Conservation (phyloP, 2,797 vertebrate genomes). For the Limosa lapponica region DNA sequence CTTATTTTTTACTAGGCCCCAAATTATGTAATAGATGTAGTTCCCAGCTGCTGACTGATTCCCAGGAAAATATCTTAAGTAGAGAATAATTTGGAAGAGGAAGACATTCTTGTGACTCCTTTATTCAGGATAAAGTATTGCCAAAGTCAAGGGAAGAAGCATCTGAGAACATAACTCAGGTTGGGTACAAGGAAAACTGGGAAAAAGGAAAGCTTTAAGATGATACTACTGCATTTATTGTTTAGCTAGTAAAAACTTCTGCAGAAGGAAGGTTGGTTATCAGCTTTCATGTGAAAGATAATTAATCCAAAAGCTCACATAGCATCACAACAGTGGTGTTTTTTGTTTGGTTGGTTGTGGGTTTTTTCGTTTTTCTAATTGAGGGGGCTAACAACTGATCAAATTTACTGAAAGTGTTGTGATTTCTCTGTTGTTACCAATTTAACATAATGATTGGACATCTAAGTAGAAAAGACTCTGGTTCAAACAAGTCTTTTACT, state of each 20-base stretch:
- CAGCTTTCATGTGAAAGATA: neutral
- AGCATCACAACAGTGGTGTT: neutral
- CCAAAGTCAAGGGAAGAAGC: neutral
- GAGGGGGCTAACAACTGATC: neutral
- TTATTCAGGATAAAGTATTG: neutral
- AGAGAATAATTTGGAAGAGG: neutral
- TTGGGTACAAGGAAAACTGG: neutral
- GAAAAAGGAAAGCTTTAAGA: neutral
- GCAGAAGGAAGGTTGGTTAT: fast-evolving
- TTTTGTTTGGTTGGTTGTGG: fast-evolving
- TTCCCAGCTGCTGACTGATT: neutral
- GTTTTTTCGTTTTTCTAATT: neutral
- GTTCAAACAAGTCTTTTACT: neutral
- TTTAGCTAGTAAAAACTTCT: neutral
- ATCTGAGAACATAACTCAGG: neutral
- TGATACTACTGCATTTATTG: fast-evolving
- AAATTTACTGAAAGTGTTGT: neutral
- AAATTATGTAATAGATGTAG: neutral
- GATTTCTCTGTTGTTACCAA: neutral
- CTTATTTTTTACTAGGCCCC: neutral
- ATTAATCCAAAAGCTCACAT: neutral
- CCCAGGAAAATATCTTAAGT: neutral
- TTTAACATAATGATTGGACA: neutral
- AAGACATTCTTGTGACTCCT: neutral
- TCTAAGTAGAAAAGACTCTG: neutral